phyloP scores from a whole-genome alignment of 1,140 invertebrate genomes.

The Brachionus koreanus region DNA sequence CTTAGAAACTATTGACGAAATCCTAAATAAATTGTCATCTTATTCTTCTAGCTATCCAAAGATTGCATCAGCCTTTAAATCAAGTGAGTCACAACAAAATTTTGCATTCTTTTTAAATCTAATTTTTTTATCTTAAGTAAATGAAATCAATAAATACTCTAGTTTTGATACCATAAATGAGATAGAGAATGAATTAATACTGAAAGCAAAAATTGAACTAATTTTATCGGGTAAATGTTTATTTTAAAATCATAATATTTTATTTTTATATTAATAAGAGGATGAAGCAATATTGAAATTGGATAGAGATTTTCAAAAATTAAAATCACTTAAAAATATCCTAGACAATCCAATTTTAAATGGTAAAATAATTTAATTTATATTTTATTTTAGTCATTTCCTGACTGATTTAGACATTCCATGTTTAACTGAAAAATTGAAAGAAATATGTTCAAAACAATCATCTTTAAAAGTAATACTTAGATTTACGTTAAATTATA shows the following conservation, averaged over 20 bases:
- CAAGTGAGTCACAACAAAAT: not conserved
- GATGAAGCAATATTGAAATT: constrained; percentile 9
- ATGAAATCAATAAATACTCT: constrained; percentile 21
- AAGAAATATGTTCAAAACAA: not conserved
- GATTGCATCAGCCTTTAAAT: not conserved
- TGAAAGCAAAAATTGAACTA: constrained; percentile 33
- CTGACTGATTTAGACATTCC: not conserved
- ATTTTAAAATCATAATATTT: not conserved
- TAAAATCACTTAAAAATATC: not conserved
- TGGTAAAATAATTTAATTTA: not conserved
- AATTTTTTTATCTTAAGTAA: constrained; percentile 11
- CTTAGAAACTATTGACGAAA: not conserved
- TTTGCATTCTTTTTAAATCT: not conserved
- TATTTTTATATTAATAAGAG: not conserved
- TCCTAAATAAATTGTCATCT: not conserved
- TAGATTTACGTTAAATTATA: not conserved
- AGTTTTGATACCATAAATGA: not conserved
- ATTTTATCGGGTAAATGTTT: constrained; percentile 9
- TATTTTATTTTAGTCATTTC: not conserved
- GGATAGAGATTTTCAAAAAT: constrained; percentile 7
- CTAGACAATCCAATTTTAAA: constrained; percentile 24
- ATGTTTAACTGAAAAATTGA: not conserved
- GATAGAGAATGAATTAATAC: constrained; percentile 1
- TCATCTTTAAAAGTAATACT: not conserved
- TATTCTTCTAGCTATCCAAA: not conserved